These are phyloP conservation scores for Podotricha telesiphe DNA, from an alignment of 2,888 invertebrate species.

Conservation along the genomic window DNA sequence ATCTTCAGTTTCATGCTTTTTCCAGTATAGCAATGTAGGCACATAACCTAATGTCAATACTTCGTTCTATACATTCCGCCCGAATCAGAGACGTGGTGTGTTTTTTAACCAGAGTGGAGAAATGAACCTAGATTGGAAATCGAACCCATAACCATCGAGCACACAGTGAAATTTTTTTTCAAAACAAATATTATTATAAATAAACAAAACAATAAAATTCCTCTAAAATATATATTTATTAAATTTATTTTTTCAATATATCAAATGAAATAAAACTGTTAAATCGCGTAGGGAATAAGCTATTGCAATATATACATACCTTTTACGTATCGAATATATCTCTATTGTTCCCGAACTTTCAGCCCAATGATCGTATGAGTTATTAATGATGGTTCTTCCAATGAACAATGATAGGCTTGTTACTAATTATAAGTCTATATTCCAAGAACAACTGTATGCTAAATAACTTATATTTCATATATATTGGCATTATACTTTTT, in stretches of 20 bases:
- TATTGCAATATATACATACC: slow-evolving; percentile 9
- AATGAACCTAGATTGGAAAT: too few relatives aligned
- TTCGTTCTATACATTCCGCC: too few relatives aligned
- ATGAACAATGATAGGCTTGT: slow-evolving; percentile 8
- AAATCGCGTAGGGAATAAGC: slow-evolving; percentile 18
- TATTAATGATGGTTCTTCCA: slow-evolving; percentile 26
- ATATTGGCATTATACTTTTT: too few relatives aligned
- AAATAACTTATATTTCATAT: not conserved
- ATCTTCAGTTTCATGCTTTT: too few relatives aligned
- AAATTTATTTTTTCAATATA: not conserved
- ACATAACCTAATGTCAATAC: too few relatives aligned
- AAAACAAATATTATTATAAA: not conserved
- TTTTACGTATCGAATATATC: slow-evolving; percentile 14
- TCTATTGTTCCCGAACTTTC: slow-evolving; percentile 33
- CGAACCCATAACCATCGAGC: too few relatives aligned
- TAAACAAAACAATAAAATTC: not conserved
- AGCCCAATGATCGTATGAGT: slow-evolving; percentile 29
- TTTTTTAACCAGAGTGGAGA: too few relatives aligned
- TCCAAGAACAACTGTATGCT: not conserved
- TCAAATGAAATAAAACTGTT: not conserved
- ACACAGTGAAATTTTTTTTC: too few relatives aligned
- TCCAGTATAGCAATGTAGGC: too few relatives aligned
- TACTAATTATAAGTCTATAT: slow-evolving; percentile 10
- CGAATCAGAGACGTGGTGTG: too few relatives aligned
- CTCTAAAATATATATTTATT: not conserved